Conservation (phyloP, 2,113 vertebrate genomes). For the Myrmecobius fasciatus region DNA sequence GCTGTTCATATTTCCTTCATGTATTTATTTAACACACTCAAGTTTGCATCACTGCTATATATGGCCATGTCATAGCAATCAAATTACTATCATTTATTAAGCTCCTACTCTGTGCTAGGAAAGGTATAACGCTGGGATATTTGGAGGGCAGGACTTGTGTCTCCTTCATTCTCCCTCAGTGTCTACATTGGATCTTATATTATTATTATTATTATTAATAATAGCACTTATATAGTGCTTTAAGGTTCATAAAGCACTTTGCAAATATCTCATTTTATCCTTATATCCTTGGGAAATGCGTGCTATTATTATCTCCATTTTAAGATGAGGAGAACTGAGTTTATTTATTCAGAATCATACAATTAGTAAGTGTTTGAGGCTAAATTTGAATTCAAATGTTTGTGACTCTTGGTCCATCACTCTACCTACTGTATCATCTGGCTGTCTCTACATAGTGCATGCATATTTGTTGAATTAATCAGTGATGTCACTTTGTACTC, state of each 20-base stretch:
- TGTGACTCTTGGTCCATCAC: not conserved
- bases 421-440: too few relatives aligned
- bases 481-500: not conserved
- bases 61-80: too few relatives aligned
- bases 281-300: not conserved
- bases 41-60: too few relatives aligned
- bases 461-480: not conserved
- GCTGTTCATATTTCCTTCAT: too few relatives aligned
- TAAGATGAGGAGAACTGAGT: not conserved
- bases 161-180: not conserved
- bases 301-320: not conserved
- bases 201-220: not conserved
- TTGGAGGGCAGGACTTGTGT: not conserved
- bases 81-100: not conserved
- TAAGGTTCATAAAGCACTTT: not conserved
- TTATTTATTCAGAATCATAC: not conserved
- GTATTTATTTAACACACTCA: too few relatives aligned
- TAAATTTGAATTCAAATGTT: not conserved
- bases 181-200: not conserved
- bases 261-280: not conserved
- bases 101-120: not conserved
- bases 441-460: not conserved
- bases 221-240: not conserved
- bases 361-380: not conserved
- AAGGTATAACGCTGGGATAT: not conserved